A percentile compares a stretch with the other conserved stretches of the same genome.
Evolutionary conservation across 2,797 vertebrate species (phyloP).

Genomic region (Hylomyscus alleni): DNA sequence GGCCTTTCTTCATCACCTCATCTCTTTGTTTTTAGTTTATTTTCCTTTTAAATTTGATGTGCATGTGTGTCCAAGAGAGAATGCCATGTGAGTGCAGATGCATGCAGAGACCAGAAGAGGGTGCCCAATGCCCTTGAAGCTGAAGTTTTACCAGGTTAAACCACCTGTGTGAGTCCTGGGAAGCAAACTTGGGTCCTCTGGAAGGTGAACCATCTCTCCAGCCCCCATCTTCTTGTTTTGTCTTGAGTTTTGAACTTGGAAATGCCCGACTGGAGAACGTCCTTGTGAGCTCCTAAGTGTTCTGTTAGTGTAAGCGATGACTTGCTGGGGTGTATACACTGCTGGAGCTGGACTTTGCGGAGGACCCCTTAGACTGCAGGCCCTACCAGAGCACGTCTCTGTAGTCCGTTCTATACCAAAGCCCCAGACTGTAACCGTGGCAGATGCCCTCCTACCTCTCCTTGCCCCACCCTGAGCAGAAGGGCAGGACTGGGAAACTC

Average conservation of each 20-base stretch:
- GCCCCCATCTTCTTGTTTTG: not conserved
- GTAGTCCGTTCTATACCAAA: not conserved
- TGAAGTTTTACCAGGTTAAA: not conserved
- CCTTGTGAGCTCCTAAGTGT: not conserved
- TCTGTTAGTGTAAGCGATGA: not conserved
- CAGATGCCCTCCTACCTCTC: not conserved
- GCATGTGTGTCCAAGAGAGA: not conserved
- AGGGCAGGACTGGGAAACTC: not conserved
- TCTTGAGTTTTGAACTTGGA: not conserved
- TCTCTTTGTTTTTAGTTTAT: not conserved
- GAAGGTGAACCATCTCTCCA: not conserved
- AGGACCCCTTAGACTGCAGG: not conserved
- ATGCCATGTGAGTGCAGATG: not conserved
- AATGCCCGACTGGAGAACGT: not conserved
- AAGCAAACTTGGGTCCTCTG: not conserved
- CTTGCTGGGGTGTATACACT: not conserved
- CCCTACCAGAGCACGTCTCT: not conserved
- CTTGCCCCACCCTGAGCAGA: too few relatives aligned
- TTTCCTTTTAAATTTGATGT: not conserved
- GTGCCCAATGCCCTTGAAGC: not conserved
- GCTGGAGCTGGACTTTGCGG: not conserved
- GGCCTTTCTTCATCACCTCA: not conserved
- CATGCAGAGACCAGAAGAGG: not conserved
- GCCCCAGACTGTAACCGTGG: not conserved
- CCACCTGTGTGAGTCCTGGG: not conserved